Evolutionary conservation across 2,797 vertebrate genomes (phyloP), one percentile per base, ranked within the genome.

Genomic region (Mus caroli): DNA sequence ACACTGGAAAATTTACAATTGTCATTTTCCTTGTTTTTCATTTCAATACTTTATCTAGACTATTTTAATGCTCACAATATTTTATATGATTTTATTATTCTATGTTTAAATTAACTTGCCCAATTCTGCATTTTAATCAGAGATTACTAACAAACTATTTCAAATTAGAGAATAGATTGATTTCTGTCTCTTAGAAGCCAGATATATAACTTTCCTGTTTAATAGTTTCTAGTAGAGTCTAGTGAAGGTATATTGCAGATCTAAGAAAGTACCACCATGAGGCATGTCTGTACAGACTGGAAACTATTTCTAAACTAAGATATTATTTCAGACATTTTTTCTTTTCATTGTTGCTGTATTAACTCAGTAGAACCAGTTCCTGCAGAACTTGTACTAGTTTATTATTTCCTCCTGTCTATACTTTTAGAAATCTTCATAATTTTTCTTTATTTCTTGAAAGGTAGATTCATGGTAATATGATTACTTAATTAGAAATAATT

Each of bases 401-500:
- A 60, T 50, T 58, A 13, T 62, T 82, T 77, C 52, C 78, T 37
- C 34, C 31, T 28, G 3, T 37, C 19, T 86, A 43, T 93, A 28
- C 11, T 73, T 93, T 90, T 43, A 76, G 11, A 62, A 92, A 52
- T 73, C 58, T 37, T 50, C 54, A 87, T 85, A 91, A n/a, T 56
- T 91, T 94, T 89, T 77, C 85, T 83, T 73, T 54, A 75, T 94
- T 92, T 69, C 50, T 96, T 90, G 96, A 97, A 98, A 79, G 79
- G 82, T 40, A 97, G 94, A 98, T 97, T 97, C 78, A 94, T 85
- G 97, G 96, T 97, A 98, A 97, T 96, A 62, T 96, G 96, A 92
- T 97, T 95, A 97, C 96, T 97, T 93, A 96, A 97, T 98, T 97
- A 97, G 98, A 98, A 98, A 96, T 91, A 97, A 98, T 94, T 97